A percentile compares a stretch with the other conserved stretches of the same genome.
These are phyloP conservation scores for Eledone cirrhosa DNA, from an alignment of 2,888 invertebrate species.

Conservation along the genomic window DNA sequence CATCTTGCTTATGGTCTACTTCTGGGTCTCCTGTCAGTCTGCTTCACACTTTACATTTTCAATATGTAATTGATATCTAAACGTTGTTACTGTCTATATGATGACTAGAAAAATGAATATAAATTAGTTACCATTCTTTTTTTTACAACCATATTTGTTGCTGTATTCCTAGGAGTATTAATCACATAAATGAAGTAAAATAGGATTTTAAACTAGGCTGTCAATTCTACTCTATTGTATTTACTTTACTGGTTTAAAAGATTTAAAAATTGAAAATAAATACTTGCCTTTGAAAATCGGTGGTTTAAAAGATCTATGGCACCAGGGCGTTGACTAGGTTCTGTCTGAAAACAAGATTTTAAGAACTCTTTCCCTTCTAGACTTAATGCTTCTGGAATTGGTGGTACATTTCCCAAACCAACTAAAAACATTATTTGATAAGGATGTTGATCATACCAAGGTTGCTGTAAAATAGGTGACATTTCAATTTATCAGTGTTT, in stretches of 20 bases:
- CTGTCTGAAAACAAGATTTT: constrained; percentile 81
- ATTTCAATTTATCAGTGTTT: not conserved
- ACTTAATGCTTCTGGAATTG: constrained; percentile 79
- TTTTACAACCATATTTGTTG: too few species aligned
- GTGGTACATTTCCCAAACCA: constrained; percentile 88
- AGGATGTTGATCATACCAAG: constrained; percentile 91
- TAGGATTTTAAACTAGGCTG: not conserved
- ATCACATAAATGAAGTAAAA: too few species aligned
- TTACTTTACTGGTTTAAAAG: not conserved
- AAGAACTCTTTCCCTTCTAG: constrained; percentile 86
- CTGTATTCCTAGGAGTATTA: too few species aligned
- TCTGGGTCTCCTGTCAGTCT: too few species aligned
- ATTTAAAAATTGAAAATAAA: not conserved
- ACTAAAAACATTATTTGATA: constrained; percentile 96
- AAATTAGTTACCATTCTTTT: too few species aligned
- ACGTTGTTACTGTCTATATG: too few species aligned
- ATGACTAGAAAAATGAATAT: too few species aligned
- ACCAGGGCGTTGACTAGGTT: constrained; percentile 78
- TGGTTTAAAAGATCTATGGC: constrained; percentile 79
- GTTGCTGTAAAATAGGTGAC: constrained; percentile 73
- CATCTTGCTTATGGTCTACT: too few species aligned
- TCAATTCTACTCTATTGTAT: not conserved
- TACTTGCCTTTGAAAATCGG: constrained; percentile 74
- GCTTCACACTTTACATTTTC: too few species aligned
- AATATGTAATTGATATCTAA: too few species aligned